Evolutionary conservation across 2,888 invertebrate genomes (phyloP), one percentile per base, ranked within the genome.

Genomic region (Drosophila helvetica): DNA sequence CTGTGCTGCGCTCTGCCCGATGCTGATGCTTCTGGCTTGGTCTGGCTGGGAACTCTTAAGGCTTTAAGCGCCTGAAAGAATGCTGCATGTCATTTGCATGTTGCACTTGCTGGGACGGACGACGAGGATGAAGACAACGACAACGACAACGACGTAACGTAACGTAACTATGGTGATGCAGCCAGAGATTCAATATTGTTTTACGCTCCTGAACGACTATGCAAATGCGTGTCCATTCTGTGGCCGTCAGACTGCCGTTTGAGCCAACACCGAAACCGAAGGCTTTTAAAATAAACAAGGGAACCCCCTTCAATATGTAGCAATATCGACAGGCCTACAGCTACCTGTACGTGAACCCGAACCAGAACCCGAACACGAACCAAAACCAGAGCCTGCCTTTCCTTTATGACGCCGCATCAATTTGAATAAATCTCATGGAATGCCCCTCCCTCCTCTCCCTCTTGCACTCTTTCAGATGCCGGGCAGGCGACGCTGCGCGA

Each of bases 401-500:
- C 42, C 52, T 50, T 53, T 57, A 52, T 48, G 43, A 53, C 62
- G 71, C 52, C 58, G 67, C 74, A 72, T 79, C 77, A 77, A 71
- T 74, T 84, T 77, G 64, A 81, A 80, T 84, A 84, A 84, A 81
- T 77, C 81, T 68, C 68, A 64, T 56, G 18, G 22, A 9, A 19
- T 42, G 15, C 46, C 19, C 27, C 27, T 3, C 15, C 4, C 48
- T 2, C 27, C n/a, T 27, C 8, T 15, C 38, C 25, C 46, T 56
- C 33, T 54, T 67, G 30, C 69, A 30, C 71, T 53, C 43, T 73
- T 92, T 90, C 65, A 94, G 94, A 73, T 93, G 93, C 82, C 91
- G 93, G 74, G 90, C 93, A 79, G 92, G 93, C 87, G 92, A 80
- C 84, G 30, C 72, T 90, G 71, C 94, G 86, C 90, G 91, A 92